A percentile compares a stretch with the other conserved stretches of the same genome.
Evolutionary conservation across 2,797 vertebrate species (phyloP).

Genomic region (Ispidina picta): DNA sequence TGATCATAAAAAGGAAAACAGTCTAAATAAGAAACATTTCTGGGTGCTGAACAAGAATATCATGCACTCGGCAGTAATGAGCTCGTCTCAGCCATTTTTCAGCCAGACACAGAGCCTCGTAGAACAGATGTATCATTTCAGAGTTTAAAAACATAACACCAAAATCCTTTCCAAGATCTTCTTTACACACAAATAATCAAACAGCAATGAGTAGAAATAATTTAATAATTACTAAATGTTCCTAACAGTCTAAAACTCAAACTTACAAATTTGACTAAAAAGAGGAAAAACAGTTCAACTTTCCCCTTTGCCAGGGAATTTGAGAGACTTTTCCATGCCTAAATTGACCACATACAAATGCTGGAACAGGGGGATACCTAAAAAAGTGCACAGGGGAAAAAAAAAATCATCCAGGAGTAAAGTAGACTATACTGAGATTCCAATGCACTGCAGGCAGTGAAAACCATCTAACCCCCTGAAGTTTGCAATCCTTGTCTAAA

Average conservation of each 20-base stretch:
- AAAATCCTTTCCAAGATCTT: not conserved
- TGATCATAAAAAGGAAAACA: not conserved
- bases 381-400: not conserved
- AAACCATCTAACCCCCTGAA: slow-evolving; percentile 42
- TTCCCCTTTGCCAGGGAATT: not conserved
- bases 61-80: not conserved
- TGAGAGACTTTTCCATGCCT: not conserved
- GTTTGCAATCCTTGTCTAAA: slow-evolving; percentile 63
- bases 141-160: not conserved
- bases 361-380: not conserved
- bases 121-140: not conserved
- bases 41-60: not conserved
- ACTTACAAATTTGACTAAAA: not conserved
- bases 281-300: not conserved
- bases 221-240: not conserved
- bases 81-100: not conserved
- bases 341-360: not conserved
- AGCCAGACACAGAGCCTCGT: not conserved
- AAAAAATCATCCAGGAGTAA: not conserved
- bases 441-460: slow-evolving; percentile 31
- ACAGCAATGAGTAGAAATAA: not conserved
- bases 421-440: slow-evolving; percentile 39
- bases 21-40: not conserved
- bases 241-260: not conserved
- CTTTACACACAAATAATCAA: not conserved